Percentiles rank a stretch among this genome's conserved stretches.
phyloP scores from a whole-genome alignment of 2,113 vertebrate species.

The Crotalus horridus region DNA sequence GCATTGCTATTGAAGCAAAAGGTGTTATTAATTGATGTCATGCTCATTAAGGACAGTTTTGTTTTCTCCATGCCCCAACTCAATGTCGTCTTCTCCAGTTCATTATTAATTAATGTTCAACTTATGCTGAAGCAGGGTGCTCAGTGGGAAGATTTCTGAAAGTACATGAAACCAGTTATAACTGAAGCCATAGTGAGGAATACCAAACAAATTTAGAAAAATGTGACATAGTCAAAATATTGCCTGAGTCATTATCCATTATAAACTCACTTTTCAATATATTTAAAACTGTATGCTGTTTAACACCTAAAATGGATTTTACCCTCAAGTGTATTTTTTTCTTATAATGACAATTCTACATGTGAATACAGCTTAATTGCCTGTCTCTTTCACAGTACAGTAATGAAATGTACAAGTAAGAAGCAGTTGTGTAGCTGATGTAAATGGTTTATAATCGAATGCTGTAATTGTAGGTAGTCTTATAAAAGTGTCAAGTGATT shows the following conservation, averaged over 20 bases:
- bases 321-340: slow-evolving; percentile 24
- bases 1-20: neutral
- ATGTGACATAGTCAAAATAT: slow-evolving; percentile 43
- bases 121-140: slow-evolving; percentile 23
- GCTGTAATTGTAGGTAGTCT: slow-evolving; percentile 43
- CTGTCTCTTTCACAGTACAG: slow-evolving; percentile 37
- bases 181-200: slow-evolving; percentile 49
- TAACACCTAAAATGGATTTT: slow-evolving; percentile 3
- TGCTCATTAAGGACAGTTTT: slow-evolving; percentile 2
- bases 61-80: slow-evolving; percentile 5
- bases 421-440: slow-evolving; percentile 41
- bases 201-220: slow-evolving; percentile 56
- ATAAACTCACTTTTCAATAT: slow-evolving; percentile 25
- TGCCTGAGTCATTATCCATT: slow-evolving; percentile 49
- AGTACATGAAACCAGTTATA: slow-evolving; percentile 43
- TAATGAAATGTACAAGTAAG: slow-evolving; percentile 40
- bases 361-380: slow-evolving; percentile 53
- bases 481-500: slow-evolving; percentile 46
- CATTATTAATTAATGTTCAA: slow-evolving; percentile 56
- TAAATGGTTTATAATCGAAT: slow-evolving; percentile 51
- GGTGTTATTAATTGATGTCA: neutral
- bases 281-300: slow-evolving; percentile 19
- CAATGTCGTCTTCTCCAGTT: slow-evolving; percentile 24
- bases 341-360: slow-evolving; percentile 33
- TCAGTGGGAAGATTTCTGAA: slow-evolving; percentile 46